phyloP scores from a whole-genome alignment of 2,797 vertebrate genomes.

The Sebastolobus altivelis region DNA sequence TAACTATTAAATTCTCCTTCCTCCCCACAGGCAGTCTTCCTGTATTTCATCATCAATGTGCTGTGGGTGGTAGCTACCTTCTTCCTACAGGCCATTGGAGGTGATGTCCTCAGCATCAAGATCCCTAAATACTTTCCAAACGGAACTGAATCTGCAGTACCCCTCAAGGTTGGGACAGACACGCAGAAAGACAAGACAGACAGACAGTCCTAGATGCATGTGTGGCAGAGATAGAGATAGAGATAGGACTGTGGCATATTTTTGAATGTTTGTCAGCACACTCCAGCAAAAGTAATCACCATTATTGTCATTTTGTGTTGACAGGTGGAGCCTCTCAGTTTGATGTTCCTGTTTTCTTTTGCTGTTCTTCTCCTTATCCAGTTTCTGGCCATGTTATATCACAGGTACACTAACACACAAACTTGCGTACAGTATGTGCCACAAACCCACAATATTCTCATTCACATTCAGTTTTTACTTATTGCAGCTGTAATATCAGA shows the following conservation, averaged over 20 bases:
- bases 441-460: not conserved
- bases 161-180: constrained; percentile 63
- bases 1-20: not conserved
- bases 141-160: constrained; percentile 60
- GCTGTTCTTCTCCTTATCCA: constrained; percentile 84
- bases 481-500: not conserved
- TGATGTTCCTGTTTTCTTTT: constrained; percentile 89
- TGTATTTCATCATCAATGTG: constrained; percentile 89
- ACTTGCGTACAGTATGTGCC: not conserved
- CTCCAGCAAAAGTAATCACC: not conserved
- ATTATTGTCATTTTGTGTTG: constrained; percentile 25
- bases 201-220: not conserved
- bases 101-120: constrained; percentile 83
- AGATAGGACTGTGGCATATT: not conserved
- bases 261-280: constrained; percentile 1
- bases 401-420: constrained; percentile 78
- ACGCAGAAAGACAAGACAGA: not conserved
- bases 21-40: constrained; percentile 83
- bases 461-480: not conserved
- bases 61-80: constrained; percentile 89
- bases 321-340: constrained; percentile 86
- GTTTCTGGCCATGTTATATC: constrained; percentile 89
- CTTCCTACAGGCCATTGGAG: constrained; percentile 87
- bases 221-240: not conserved
- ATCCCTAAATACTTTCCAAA: constrained; percentile 81